These are phyloP conservation scores for Heliocidaris erythrogramma DNA, from an alignment of 35 echinoderm and acorn worm genomes.

Conservation along the genomic window DNA sequence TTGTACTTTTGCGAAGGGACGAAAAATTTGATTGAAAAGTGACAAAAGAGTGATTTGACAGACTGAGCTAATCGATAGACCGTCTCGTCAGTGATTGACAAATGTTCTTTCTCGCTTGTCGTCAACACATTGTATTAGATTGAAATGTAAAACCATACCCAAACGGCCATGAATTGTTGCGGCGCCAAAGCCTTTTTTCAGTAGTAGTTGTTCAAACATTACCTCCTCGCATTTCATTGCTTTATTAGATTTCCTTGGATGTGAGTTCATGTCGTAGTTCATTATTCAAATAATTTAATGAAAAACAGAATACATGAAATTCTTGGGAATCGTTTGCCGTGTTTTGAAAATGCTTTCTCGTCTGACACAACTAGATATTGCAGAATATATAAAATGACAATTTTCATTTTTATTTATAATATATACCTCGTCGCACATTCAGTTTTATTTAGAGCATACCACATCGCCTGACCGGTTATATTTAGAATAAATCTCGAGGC, in stretches of 20 bases:
- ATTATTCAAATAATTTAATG: background rate
- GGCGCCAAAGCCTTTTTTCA: background rate
- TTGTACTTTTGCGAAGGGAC: background rate
- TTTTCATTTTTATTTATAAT: background rate
- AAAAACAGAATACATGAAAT: background rate
- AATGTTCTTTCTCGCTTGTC: background rate
- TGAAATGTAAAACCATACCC: background rate
- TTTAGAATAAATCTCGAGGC: background rate
- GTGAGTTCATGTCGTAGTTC: background rate
- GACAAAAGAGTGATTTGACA: background rate
- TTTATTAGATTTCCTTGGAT: background rate
- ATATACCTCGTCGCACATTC: background rate
- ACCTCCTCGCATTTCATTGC: background rate
- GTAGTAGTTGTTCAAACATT: background rate
- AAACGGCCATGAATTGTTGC: background rate
- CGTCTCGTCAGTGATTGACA: background rate
- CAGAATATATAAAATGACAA: too few species aligned
- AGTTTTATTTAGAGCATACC: background rate
- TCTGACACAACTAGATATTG: too few species aligned
- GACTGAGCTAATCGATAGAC: background rate
- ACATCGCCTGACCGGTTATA: background rate
- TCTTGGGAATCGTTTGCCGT: too few species aligned
- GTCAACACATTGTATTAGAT: background rate
- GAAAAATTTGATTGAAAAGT: conserved; percentile 13
- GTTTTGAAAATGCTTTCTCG: too few species aligned